Evolutionary conservation across 2,113 vertebrate genomes (phyloP).

Genomic region (Myiagra hebetior): DNA sequence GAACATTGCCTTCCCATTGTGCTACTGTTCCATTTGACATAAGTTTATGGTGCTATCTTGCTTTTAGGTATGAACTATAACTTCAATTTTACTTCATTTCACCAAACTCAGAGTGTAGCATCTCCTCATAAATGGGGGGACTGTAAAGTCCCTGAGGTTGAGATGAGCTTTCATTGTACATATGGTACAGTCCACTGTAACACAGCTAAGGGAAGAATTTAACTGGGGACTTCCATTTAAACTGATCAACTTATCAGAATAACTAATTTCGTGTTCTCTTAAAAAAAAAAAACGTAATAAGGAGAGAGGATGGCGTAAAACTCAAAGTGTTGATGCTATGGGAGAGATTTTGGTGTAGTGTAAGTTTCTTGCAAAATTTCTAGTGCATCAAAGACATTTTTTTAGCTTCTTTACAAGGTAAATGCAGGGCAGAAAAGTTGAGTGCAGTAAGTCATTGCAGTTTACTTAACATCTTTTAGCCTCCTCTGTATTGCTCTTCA

Average conservation of each 20-base stretch:
- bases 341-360: background rate
- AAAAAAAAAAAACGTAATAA: background rate
- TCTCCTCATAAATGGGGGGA: background rate
- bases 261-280: background rate
- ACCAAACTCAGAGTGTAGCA: rapidly evolving
- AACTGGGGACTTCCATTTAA: background rate
- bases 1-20: background rate
- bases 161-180: background rate
- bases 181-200: background rate
- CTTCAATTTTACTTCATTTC: background rate
- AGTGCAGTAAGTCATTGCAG: background rate
- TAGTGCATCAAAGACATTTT: background rate
- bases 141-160: background rate
- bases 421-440: background rate
- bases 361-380: background rate
- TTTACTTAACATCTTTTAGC: background rate
- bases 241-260: background rate
- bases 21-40: background rate
- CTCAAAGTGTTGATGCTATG: background rate
- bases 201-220: background rate
- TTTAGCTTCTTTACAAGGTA: background rate
- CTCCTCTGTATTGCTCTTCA: background rate
- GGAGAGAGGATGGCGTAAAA: background rate
- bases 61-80: background rate
- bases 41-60: background rate